Evolutionary conservation across 2,797 vertebrate genomes (phyloP), one percentile per base, ranked within the genome.

Genomic region (Zonotrichia albicollis): DNA sequence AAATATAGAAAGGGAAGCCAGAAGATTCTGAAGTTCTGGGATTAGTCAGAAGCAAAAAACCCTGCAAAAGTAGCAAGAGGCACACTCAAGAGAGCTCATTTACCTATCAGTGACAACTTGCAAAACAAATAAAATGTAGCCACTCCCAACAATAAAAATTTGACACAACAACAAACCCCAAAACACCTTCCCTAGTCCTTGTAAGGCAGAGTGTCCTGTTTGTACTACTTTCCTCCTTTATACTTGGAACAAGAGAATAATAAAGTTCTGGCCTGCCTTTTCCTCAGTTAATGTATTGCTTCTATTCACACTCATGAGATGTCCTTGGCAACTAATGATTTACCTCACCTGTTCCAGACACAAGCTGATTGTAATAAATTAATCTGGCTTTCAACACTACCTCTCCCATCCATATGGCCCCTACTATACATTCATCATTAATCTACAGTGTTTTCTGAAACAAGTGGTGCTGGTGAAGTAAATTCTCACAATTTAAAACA

Each of bases 321-420:
- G 84, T 23, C 84, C 94, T 93, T 94, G 91, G 73, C 55, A 95
- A 90, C 54, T 89, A 94, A 84, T 95, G 72, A 96, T 73, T 93
- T 92, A 89, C 78, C 82, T 45, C 72, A 94, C 91, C 83, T 91
- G 84, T 90, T 95, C 73, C 93, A 76, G 77, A 68, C 93, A 89
- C 86, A 96, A 94, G 93, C 53, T 62, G 84, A 90, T 84, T 89
- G 42, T 81, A 96, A 95, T 94, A 94, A 96, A 95, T 91, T 70
- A 71, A 67, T 75, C 58, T 79, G 89, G 55, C 84, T 94, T 95
- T 96, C 87, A 73, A 86, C 58, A 48, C n/a, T 27, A 57, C 51
- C 91, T 67, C 58, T 76, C n/a, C 32, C 36, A 89, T 50, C 89
- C 80, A 83, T 94, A 87, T 55, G 85, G 68, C 67, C 91, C 68